These are phyloP conservation scores for Tachysurus fulvidraco DNA, from an alignment of 2,113 vertebrate genomes.

Conservation along the genomic window DNA sequence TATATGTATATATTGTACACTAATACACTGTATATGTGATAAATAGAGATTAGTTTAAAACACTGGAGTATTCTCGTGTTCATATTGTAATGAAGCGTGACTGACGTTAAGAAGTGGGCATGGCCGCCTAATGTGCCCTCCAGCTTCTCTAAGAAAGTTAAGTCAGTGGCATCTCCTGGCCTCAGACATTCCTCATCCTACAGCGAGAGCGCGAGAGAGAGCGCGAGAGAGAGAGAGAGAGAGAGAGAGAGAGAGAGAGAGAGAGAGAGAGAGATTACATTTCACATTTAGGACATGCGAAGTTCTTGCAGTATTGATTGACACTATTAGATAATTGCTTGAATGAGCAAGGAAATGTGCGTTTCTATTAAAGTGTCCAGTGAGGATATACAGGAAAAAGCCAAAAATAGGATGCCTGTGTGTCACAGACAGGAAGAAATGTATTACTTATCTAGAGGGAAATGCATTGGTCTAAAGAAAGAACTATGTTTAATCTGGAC, in stretches of 20 bases:
- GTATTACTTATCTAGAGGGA: background rate
- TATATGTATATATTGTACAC: background rate
- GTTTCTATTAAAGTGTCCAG: background rate
- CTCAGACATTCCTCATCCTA: constrained; percentile 97
- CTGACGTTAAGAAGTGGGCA: constrained; percentile 94
- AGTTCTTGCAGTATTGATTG: background rate
- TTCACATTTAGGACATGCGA: background rate
- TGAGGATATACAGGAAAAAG: background rate
- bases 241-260: background rate
- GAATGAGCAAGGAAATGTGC: background rate
- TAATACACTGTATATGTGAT: background rate
- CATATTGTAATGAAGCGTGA: constrained; percentile 39
- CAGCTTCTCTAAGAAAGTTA: constrained; percentile 93
- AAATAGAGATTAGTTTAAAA: background rate
- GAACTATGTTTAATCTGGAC: background rate
- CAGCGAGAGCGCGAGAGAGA: background rate
- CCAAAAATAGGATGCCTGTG: background rate
- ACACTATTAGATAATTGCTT: background rate
- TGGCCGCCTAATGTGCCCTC: constrained; percentile 91
- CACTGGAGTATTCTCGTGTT: background rate
- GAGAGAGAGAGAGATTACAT: background rate
- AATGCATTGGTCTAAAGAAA: background rate
- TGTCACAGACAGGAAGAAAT: background rate
- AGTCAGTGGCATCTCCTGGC: constrained; percentile 92
- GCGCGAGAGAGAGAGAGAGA: background rate